A percentile compares a stretch with the other conserved stretches of the same genome.
Evolutionary conservation across 2,888 invertebrate species (phyloP).

Genomic region (Linhomoeus sp.): DNA sequence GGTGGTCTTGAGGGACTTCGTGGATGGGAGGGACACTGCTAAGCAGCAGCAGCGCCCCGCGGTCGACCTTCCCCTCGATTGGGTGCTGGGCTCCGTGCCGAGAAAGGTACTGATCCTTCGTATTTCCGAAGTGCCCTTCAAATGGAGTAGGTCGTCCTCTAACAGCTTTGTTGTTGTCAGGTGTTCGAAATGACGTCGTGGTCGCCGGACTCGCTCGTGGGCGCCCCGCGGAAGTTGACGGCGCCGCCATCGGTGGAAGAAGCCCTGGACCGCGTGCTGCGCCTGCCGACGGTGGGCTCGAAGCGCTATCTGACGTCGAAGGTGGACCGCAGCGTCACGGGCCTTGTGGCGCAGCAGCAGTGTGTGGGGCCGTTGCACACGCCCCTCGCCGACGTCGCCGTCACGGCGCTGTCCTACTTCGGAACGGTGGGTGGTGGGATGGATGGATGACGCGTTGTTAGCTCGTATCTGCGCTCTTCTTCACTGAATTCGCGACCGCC

Average conservation of each 20-base stretch:
- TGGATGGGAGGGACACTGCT: slow-evolving; percentile 17
- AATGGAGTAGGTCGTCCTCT: too few relatives aligned
- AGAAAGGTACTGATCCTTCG: slow-evolving; percentile 41
- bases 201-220: too few relatives aligned
- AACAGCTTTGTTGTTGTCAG: too few relatives aligned
- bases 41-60: slow-evolving; percentile 33
- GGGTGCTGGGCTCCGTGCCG: slow-evolving; percentile 71
- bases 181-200: too few relatives aligned
- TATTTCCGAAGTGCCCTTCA: too few relatives aligned
- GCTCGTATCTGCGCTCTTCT: background rate
- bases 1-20: slow-evolving; percentile 46
- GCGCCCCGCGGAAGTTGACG: too few relatives aligned
- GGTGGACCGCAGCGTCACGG: slow-evolving; percentile 67
- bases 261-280: slow-evolving; percentile 54
- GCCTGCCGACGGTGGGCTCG: slow-evolving; percentile 69
- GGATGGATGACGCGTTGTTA: background rate
- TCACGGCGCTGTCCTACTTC: slow-evolving; percentile 59
- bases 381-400: slow-evolving; percentile 78
- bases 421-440: slow-evolving; percentile 41
- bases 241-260: slow-evolving; percentile 32
- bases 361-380: slow-evolving; percentile 92
- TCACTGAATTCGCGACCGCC: background rate
- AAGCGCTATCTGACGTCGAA: slow-evolving; percentile 87
- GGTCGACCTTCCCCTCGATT: slow-evolving; percentile 66
- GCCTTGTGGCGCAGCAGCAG: slow-evolving; percentile 86